Base-by-base conservation (phyloP, 2,888 invertebrate species). In the Dryocosmus kuriphilus region DNA sequence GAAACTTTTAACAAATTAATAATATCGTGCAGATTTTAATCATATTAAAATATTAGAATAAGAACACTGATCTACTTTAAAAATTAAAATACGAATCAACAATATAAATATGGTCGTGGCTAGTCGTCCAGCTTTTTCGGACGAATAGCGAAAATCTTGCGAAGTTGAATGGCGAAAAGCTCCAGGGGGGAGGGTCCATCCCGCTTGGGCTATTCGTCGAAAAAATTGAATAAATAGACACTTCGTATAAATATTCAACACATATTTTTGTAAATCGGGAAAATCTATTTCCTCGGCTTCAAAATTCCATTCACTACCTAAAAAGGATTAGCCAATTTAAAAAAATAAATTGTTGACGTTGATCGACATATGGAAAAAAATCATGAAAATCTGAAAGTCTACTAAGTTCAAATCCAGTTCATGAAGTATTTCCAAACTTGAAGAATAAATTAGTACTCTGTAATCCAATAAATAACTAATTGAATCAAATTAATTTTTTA, bases 1-100 rank as follows among this genome's bases (percentile, higher is more conserved):
- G 67, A 46, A 55, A 77, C 41, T 73, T 73, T 55, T 30, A 76
- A 55, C 19, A 57, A 38, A 67, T 76, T 57, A 76, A 57, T 51
- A n/a, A 22, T 51, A 11, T n/a, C 51, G 71, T 71, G 71, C 71
- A 71, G 9, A 55, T 71, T 19, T 71, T 60, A 60, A 27, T 60
- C 27, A n/a, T 51, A 63, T 63, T 63, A 32, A 63, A 63, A 9
- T 55, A 63, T 63, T 63, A 22, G 22, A 63, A 65, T 8, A 22
- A 27, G 22, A 41, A 41, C 22, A 65, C 60, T 27, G 35, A 38
- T 16, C 32, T 55, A 57, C 16, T 19, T 55, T 55, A 32, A 57
- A 27, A 74, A 55, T 51, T 8, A 22, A 22, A 55, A 55, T 30
- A 74, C 7, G 16, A 22, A 8, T 35, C 30, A 4, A 61, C 5